Base-by-base conservation (phyloP, 2,113 vertebrate species). In the Pongo pygmaeus region DNA sequence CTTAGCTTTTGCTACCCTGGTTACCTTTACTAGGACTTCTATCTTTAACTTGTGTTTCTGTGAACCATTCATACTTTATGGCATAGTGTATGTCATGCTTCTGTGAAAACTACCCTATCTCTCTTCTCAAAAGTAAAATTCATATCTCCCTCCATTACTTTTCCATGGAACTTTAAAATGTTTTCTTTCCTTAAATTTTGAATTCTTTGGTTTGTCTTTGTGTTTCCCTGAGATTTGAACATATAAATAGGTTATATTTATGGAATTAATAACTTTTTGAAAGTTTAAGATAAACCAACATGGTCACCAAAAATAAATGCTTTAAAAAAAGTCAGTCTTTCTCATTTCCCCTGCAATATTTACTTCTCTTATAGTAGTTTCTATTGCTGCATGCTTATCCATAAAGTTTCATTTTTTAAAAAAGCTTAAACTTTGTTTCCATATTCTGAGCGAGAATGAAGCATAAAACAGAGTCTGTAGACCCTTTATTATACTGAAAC, bases 401-500 rank as follows among this genome's bases (percentile, higher is more conserved):
- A 38, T 90, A 90, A 90, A 89, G 23, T 43, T 10, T 2, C 22
- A 57, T 59, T 59, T 64, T 64, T 64, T 80, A 50, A n/a, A 88
- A 52, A 30, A 86, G 6, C 5, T 7, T 27, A 88, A 9, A 38
- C 8, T 74, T 85, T 89, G 27, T 85, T 93, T 94, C 92, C 48
- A n/a, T 92, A 89, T 90, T 96, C 27, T 84, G 25, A 57, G 40
- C 93, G 48, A 94, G 57, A 80, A 75, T 64, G 16, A 88, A 84
- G 43, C 30, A 91, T 70, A 84, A 93, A 96, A 95, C 17, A 59
- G 46, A 87, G 61, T 94, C 86, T 93, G 38, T 27, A 48, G 38
- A 87, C n/a, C 35, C 77, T 11, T 88, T 64, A 57, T 86, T 69
- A 86, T 11, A 16, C 13, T 72, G 57, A 91, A 72, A 84, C 23